Conservation (phyloP, 2,797 vertebrate genomes). For the Xiphophorus birchmanni region DNA sequence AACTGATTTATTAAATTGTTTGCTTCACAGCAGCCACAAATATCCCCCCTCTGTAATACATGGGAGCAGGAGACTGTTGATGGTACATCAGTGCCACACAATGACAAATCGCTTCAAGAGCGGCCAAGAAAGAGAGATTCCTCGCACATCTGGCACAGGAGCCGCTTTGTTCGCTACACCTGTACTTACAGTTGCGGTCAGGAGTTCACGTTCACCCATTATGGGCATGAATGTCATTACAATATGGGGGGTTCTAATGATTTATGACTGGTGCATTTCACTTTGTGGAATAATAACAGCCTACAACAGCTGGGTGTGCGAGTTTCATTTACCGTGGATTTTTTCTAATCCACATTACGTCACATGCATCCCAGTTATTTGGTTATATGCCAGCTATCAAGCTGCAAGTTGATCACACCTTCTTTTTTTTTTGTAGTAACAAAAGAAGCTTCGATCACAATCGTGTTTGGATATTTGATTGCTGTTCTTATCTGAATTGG, state of each 20-base stretch:
- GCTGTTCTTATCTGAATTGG: background rate
- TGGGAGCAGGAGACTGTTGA: constrained; percentile 59
- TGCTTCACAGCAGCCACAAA: constrained; percentile 67
- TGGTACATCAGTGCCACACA: constrained; percentile 48
- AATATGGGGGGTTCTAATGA: background rate
- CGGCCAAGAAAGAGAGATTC: constrained; percentile 48
- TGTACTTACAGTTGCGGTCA: constrained; percentile 1
- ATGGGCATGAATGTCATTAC: background rate
- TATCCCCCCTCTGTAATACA: constrained; percentile 55
- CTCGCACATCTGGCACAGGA: constrained; percentile 23
- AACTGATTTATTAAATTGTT: constrained; percentile 80
- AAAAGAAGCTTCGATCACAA: background rate
- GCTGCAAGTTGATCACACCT: background rate
- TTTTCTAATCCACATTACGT: background rate
- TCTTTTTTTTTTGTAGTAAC: background rate
- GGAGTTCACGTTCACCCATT: background rate
- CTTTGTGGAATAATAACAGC: background rate
- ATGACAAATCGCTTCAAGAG: constrained; percentile 65
- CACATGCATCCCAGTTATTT: background rate
- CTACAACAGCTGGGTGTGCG: background rate
- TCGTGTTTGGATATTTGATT: background rate
- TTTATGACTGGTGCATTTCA: background rate
- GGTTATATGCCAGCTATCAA: background rate
- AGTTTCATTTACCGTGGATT: background rate
- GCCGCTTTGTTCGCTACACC: constrained; percentile 1